Evolutionary conservation across 2,797 vertebrate genomes (phyloP), one percentile per base, ranked within the genome.

Genomic region (Anas acuta): DNA sequence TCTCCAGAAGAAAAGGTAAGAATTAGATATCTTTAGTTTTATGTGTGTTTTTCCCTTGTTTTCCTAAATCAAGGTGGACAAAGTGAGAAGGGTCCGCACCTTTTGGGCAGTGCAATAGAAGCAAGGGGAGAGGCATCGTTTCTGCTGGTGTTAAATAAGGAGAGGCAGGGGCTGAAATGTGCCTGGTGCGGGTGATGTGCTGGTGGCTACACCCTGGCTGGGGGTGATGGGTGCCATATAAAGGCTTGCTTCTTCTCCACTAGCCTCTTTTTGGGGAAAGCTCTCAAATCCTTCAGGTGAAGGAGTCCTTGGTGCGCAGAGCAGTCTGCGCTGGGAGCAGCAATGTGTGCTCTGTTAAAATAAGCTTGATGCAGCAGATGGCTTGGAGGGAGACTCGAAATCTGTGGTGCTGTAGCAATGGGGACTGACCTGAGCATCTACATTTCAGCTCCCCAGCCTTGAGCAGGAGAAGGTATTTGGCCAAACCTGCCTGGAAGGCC

Each of bases 141-240:
- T 62, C 8, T 28, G n/a, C 16, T 17, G n/a, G 33, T 35, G 47
- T 17, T 60, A 4, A 20, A 30, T 8, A 4, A 32, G 41, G 41
- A 58, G 28, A n/a, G 28, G 20, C 18, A 15, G 21, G 18, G 82
- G 28, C 25, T 76, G 10, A 5, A 4, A 3, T 0, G 22, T 47
- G 9, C 8, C 54, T 16, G 15, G 4, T 19, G 53, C 2, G 2
- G 58, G 21, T 69, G 7, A 3, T 7, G 22, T 6, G 11, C 9
- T 51, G 33, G 8, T 51, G 3, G 1, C 3, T 10, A 25, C 23
- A 13, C 54, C 32, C 54, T 61, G n/a, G 6, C 57, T 75, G 62
- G 51, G 8, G 3, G 1, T 20, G 41, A 3, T 16, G 77, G 28
- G 13, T 30, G 12, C 2, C 0, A 1, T 1, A 4, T 8, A 12